These are phyloP conservation scores for Solenopsis invicta DNA, from an alignment of 1,140 invertebrate genomes.

Conservation along the genomic window DNA sequence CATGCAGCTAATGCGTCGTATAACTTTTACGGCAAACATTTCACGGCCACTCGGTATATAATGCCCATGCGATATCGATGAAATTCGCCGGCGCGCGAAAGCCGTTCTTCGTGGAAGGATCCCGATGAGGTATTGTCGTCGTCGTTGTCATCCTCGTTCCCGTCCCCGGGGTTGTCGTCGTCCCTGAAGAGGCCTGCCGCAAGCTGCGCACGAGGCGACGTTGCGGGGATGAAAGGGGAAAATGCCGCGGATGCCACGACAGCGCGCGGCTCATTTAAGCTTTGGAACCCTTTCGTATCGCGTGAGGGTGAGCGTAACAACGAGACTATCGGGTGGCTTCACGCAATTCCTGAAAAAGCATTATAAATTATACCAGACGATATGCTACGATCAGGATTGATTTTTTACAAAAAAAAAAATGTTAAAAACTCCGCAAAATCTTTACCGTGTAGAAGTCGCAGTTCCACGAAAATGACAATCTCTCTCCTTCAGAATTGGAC, in stretches of 20 bases:
- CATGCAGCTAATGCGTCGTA: conserved; percentile 2
- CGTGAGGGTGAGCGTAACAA: conserved; percentile 19
- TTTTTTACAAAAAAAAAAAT: conserved; percentile 5
- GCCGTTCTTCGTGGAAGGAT: conserved; percentile 41
- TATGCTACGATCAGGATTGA: background rate
- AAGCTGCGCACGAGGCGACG: conserved; percentile 38
- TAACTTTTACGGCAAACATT: conserved; percentile 47
- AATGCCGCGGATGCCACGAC: conserved; percentile 61
- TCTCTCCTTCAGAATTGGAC: background rate
- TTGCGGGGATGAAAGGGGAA: conserved; percentile 18
- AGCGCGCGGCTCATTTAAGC: conserved; percentile 67
- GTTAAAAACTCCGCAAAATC: background rate
- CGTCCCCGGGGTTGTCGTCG: conserved; percentile 28
- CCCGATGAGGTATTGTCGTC: conserved; percentile 63
- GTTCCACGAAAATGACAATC: background rate
- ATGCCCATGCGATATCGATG: conserved; percentile 44
- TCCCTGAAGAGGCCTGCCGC: conserved; percentile 46
- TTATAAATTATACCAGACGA: background rate
- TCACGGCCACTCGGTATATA: conserved; percentile 40
- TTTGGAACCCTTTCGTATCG: conserved; percentile 52
- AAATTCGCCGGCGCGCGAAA: conserved; percentile 48
- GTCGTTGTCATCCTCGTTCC: conserved; percentile 43
- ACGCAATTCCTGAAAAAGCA: background rate
- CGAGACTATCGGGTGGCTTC: conserved; percentile 37
- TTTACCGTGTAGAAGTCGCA: background rate